A percentile compares a stretch with the other conserved stretches of the same genome.
phyloP scores from a whole-genome alignment of 35 echinoderm and acorn worm genomes.

The Chiridota heheva region DNA sequence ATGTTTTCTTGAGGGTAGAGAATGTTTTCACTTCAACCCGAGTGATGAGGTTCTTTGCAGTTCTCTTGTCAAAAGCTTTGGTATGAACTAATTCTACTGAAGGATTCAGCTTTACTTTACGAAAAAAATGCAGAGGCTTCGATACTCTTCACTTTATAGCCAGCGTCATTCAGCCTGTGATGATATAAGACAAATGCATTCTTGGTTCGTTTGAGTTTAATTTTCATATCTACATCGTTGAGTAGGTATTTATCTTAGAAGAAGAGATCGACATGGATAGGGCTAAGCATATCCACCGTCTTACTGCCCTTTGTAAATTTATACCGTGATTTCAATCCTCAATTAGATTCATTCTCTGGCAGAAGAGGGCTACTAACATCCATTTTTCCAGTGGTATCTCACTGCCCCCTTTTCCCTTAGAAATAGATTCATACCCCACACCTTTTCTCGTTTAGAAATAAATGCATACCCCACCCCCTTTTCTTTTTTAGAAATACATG shows the following conservation, averaged over 20 bases:
- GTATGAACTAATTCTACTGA: slow-evolving; percentile 28
- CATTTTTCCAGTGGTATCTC: slow-evolving; percentile 2
- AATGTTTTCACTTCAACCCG: too few species aligned
- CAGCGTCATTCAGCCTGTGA: background rate
- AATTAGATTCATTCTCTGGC: too few species aligned
- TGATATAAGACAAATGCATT: slow-evolving; percentile 32
- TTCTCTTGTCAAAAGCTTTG: slow-evolving; percentile 24
- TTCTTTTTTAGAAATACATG: too few species aligned
- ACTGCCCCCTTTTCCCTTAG: background rate
- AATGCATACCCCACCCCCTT: too few species aligned
- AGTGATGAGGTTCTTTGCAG: slow-evolving; percentile 25
- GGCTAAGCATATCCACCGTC: too few species aligned
- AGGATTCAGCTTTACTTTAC: slow-evolving; percentile 23
- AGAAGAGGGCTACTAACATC: slow-evolving; percentile 15
- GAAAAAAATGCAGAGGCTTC: background rate
- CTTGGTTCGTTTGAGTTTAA: slow-evolving; percentile 46
- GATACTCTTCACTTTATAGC: slow-evolving; percentile 20
- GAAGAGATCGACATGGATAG: too few species aligned
- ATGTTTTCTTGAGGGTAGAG: too few species aligned
- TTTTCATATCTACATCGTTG: slow-evolving; percentile 52
- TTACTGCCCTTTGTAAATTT: too few species aligned
- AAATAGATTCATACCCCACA: too few species aligned
- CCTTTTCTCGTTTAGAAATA: too few species aligned
- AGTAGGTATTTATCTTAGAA: too few species aligned
- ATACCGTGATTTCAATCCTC: too few species aligned